A percentile compares a stretch with the other conserved stretches of the same genome.
Conservation (phyloP, 2,797 vertebrate species). For the Loriculus beryllinus region DNA sequence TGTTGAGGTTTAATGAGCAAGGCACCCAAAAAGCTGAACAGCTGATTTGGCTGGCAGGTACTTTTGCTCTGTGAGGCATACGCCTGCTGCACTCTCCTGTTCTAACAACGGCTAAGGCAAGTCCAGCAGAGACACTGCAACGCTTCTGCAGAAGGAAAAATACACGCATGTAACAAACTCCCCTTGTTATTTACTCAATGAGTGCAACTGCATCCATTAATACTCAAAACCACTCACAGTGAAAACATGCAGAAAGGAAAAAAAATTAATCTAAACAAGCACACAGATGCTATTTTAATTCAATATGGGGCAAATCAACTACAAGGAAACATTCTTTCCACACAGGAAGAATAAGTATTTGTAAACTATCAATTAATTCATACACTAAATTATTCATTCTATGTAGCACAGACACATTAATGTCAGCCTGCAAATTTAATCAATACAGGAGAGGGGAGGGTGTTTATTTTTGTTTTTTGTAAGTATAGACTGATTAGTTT, state of each 20-base stretch:
- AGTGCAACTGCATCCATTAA: conserved; percentile 62
- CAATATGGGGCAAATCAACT: neutral
- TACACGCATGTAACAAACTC: fast-evolving
- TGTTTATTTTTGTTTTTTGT: neutral
- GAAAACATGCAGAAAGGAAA: neutral
- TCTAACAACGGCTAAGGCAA: conserved; percentile 42
- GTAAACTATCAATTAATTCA: neutral
- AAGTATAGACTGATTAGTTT: neutral
- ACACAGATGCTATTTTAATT: conserved; percentile 20
- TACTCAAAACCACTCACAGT: conserved; percentile 31
- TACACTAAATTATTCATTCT: neutral
- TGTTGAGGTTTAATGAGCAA: conserved; percentile 42
- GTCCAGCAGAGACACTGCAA: conserved; percentile 33
- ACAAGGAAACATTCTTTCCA: neutral
- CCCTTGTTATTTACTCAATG: conserved; percentile 44
- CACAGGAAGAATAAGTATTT: neutral
- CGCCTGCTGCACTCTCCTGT: neutral
- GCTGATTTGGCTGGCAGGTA: neutral
- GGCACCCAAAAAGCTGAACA: neutral
- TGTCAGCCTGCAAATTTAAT: neutral
- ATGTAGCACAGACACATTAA: neutral
- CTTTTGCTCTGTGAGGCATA: neutral
- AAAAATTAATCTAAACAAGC: conserved; percentile 31
- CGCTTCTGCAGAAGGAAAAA: conserved; percentile 16
- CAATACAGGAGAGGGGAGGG: neutral